Percentiles rank a stretch among this genome's conserved stretches.
Evolutionary conservation across 2,888 invertebrate species (phyloP).

Genomic region (Beris chalybata): DNA sequence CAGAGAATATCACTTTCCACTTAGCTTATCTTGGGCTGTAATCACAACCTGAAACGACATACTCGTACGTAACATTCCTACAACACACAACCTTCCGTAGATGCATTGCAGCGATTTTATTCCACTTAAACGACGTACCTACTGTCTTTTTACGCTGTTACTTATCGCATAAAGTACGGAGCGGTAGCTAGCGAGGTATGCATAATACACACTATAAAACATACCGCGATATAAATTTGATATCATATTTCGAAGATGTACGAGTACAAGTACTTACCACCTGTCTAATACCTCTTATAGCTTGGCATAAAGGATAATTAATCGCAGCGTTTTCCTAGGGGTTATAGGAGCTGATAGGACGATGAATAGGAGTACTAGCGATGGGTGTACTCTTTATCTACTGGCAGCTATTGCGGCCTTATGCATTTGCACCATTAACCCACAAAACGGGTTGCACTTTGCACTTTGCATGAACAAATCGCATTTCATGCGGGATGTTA

Average conservation of each 20-base stretch:
- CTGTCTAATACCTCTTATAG: conserved; percentile 23
- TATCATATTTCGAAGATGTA: conserved; percentile 23
- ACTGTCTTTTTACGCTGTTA: too few species aligned
- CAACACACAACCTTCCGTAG: too few species aligned
- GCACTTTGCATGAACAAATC: conserved; percentile 35
- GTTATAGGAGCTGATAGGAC: conserved; percentile 24
- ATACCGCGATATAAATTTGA: conserved; percentile 24
- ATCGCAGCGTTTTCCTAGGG: conserved; percentile 28
- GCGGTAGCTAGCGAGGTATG: too few species aligned
- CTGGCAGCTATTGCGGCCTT: background rate
- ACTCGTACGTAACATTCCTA: background rate
- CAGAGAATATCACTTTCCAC: conserved; percentile 10
- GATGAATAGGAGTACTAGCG: conserved; percentile 1
- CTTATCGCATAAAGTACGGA: too few species aligned
- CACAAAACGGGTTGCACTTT: conserved; percentile 24
- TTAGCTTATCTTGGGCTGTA: conserved; percentile 6
- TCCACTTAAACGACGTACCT: too few species aligned
- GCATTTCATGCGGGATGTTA: conserved; percentile 29
- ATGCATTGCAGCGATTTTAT: too few species aligned
- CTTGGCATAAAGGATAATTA: conserved; percentile 25
- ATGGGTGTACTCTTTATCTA: too few species aligned
- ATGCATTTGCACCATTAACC: conserved; percentile 33
- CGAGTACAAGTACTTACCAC: conserved; percentile 25
- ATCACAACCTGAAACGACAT: background rate
- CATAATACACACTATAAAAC: conserved; percentile 5